Conservation (phyloP, 2,113 vertebrate genomes). For the Capricornis sumatraensis region DNA sequence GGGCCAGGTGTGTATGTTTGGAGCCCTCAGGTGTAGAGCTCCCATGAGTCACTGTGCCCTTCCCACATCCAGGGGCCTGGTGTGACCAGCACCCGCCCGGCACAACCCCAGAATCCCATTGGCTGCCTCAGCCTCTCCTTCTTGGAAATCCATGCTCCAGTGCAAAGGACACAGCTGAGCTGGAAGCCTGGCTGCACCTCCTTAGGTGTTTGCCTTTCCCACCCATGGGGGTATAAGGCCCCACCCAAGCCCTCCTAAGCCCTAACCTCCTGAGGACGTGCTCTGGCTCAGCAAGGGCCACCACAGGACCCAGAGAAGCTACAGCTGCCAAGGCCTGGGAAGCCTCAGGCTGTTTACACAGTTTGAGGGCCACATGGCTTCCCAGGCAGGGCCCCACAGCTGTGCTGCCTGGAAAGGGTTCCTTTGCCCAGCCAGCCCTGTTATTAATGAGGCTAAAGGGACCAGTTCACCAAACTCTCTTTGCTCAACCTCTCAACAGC, state of each 20-base stretch:
- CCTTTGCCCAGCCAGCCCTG: background rate
- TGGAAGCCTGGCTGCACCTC: background rate
- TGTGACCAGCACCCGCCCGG: background rate
- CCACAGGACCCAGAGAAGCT: background rate
- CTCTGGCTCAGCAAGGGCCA: background rate
- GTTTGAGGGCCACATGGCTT: background rate
- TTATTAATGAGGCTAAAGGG: background rate
- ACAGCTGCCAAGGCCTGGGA: background rate
- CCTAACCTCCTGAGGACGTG: background rate
- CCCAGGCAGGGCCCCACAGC: background rate
- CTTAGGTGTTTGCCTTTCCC: background rate
- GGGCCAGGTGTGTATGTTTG: background rate
- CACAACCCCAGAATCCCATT: background rate
- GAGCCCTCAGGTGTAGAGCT: background rate
- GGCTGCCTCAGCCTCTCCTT: constrained; percentile 11
- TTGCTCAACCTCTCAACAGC: background rate
- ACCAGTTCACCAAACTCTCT: background rate
- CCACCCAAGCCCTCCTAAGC: background rate
- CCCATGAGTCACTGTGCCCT: background rate
- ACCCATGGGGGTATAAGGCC: background rate
- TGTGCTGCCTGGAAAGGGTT: background rate
- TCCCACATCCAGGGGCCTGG: background rate
- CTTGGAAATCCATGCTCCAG: background rate
- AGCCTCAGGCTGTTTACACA: background rate
- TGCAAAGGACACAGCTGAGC: background rate